Percentiles rank a stretch among this genome's conserved stretches.
These are phyloP conservation scores for Casuarius casuarius DNA, from an alignment of 2,113 vertebrate species.

Conservation along the genomic window DNA sequence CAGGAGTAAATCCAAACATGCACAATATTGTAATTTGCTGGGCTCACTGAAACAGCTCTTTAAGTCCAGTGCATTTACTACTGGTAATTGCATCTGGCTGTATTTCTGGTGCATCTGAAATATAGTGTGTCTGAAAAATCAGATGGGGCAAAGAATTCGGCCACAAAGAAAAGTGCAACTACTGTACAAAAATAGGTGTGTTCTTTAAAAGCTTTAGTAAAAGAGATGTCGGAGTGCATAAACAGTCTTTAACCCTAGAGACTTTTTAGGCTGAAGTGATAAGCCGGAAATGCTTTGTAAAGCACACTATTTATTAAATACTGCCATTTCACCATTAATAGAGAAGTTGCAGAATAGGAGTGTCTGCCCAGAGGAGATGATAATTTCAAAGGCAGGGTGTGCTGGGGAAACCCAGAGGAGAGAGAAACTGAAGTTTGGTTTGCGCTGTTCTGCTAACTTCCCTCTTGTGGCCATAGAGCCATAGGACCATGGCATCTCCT, in stretches of 20 bases:
- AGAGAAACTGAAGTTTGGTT: background rate
- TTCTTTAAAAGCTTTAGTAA: background rate
- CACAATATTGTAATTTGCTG: background rate
- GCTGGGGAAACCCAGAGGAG: slow-evolving; percentile 17
- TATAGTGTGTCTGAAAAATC: background rate
- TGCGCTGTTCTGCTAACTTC: slow-evolving; percentile 39
- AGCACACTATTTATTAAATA: background rate
- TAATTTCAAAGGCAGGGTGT: background rate
- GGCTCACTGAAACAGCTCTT: background rate
- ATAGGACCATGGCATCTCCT: slow-evolving; percentile 65
- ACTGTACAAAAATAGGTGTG: background rate
- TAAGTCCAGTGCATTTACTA: background rate
- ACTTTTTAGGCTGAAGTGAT: background rate
- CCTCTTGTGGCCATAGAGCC: slow-evolving; percentile 56
- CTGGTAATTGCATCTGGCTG: background rate
- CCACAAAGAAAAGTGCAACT: background rate
- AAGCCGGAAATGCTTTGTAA: background rate
- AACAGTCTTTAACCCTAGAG: background rate
- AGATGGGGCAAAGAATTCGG: background rate
- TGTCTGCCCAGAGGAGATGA: slow-evolving; percentile 35
- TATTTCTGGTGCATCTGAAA: background rate
- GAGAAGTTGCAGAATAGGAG: background rate
- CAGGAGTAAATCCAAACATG: background rate
- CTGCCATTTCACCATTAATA: background rate
- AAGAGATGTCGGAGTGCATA: background rate